Evolutionary conservation across 2,888 invertebrate genomes (phyloP).

Genomic region (Protophormia terraenovae): DNA sequence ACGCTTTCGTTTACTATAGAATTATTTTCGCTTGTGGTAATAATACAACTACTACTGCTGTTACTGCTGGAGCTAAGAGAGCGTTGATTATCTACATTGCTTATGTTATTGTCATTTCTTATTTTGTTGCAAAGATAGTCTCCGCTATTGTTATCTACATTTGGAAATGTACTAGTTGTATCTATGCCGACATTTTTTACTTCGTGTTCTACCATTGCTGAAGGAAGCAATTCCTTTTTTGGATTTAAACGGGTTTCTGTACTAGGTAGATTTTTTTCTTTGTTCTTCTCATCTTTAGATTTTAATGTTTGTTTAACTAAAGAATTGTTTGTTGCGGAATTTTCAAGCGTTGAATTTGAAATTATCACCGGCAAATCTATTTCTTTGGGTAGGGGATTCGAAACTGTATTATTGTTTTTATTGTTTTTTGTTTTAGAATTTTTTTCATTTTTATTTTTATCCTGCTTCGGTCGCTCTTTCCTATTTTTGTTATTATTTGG

Average conservation of each 20-base stretch:
- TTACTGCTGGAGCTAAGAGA: slow-evolving; percentile 67
- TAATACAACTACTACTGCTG: slow-evolving; percentile 44
- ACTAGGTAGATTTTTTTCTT: not conserved
- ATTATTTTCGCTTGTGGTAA: slow-evolving; percentile 68
- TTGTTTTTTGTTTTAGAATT: slow-evolving; percentile 82
- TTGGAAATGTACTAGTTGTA: not conserved
- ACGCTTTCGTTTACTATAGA: slow-evolving; percentile 74
- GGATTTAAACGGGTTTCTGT: slow-evolving; percentile 25
- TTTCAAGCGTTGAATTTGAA: slow-evolving; percentile 69
- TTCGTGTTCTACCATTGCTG: slow-evolving; percentile 15
- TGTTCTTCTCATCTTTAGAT: slow-evolving; percentile 42
- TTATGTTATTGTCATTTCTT: slow-evolving; percentile 15
- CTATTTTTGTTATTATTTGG: slow-evolving; percentile 69
- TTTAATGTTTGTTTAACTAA: slow-evolving; percentile 9
- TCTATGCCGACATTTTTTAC: not conserved
- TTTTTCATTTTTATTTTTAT: slow-evolving; percentile 82
- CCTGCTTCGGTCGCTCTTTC: slow-evolving; percentile 80
- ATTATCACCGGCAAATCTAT: slow-evolving; percentile 67
- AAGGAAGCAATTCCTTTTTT: slow-evolving; percentile 20
- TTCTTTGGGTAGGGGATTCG: slow-evolving; percentile 61
- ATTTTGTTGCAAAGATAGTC: not conserved
- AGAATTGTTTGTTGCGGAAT: slow-evolving; percentile 32
- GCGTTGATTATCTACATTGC: slow-evolving; percentile 69
- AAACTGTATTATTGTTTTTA: slow-evolving; percentile 67
- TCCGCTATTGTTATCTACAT: slow-evolving; percentile 33